Base-by-base conservation (phyloP, 2,113 vertebrate genomes). In the Pipra filicauda region DNA sequence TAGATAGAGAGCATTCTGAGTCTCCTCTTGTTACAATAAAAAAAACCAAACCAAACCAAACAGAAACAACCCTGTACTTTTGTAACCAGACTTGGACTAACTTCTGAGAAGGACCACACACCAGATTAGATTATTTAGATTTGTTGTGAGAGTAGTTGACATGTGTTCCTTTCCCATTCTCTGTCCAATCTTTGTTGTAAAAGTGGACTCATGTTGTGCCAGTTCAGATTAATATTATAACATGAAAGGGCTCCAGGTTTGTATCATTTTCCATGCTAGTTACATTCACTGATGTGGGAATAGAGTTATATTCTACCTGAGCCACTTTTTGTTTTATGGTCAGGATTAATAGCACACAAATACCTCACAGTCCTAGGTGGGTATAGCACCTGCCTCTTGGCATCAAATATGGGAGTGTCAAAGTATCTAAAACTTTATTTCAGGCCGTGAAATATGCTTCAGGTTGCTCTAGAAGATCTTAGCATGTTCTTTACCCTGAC, bases 161-260 rank as follows among this genome's bases (percentile, higher is more conserved):
- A 85, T 91, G 88, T 91, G 93, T 84, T 95, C 75, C 77, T 74
- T 96, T 95, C 91, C 92, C 74, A 79, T 93, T 96, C 94, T 89
- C 84, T 75, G 66, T 58, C 93, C 88, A 81, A 95, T 86, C 93
- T 95, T 93, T 96, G 86, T 91, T 95, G 86, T 69, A 79, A 81
- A 84, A 97, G 51, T 37, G 59, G 94, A 96, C 93, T 97, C 82
- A 97, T 95, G 95, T 92, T 87, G 88, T 94, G 97, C 97, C 96
- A 96, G 75, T 94, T 95, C 78, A 93, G 96, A 96, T 95, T 90
- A 96, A 94, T 89, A 95, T 79, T 91, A 91, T 83, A 92, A 94
- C 96, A 96, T 95, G 95, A 97, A 97, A 97, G 86, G 79, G 27
- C 41, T 64, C 61, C 75, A 74, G 80, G 41, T 83, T 77, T 94